Evolutionary conservation across 2,888 invertebrate species (phyloP), one percentile per base, ranked within the genome.

Genomic region (Phorcus lineatus): DNA sequence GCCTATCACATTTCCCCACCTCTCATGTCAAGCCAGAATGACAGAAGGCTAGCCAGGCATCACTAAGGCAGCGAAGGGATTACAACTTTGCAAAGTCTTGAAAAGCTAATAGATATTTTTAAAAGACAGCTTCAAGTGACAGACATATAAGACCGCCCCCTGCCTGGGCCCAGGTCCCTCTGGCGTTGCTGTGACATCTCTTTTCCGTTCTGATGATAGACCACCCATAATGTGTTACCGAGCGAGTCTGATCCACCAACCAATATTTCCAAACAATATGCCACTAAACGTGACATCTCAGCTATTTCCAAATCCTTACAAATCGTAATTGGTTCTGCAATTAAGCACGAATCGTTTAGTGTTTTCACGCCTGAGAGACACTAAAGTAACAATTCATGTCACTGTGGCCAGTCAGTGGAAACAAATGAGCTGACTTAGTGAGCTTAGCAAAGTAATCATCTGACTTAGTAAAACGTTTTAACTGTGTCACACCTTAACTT

Each of bases 231-330:
- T 70, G 70, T 70, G 70, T 70, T 70, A 70, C 31, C n/a, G 70
- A 70, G 28, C 70, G 70, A 40, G 40, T n/a, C 40, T 36, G 16
- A 36, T 40, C 70, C 36, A 24, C 19, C 36, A 70, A 70, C 19
- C 70, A 70, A 76, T 76, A 76, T 76, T 76, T 76, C 36, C 76
- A 76, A 76, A 76, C 76, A 76, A 76, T 54, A 55, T 76, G 76
- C 55, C 31, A 31, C 28, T 54, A 31, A 55, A 76, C n/a, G 28
- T 76, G 76, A 76, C 76, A 76, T 54, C 55, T 31, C 24, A 55
- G 76, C 55, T 76, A 55, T 76, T 54, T 55, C 19, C 36, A 55
- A 76, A 28, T 76, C 76, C 55, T 54, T 76, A 54, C 76, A 54
- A 28, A 31, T 31, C 28, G 76, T 76, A 76, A 76, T 76, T 31